Base-by-base conservation (phyloP, 1,140 invertebrate genomes). In the Drosophila sp. region DNA sequence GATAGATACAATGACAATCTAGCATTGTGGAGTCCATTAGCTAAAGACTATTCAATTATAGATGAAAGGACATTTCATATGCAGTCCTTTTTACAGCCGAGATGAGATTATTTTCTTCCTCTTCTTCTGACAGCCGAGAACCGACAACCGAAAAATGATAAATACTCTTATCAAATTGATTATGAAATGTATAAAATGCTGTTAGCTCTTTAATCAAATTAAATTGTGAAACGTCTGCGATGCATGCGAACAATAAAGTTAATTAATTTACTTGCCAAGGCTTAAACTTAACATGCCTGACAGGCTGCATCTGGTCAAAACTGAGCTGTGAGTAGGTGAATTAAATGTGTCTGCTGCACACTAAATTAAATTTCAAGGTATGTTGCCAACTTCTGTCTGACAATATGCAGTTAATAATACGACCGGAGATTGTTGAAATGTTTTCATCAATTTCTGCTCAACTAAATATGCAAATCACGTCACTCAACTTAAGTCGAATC, bases 381-480 rank as follows among this genome's bases (percentile, higher is more conserved):
- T 32, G 58, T 75, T 66, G 70, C 56, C 27, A 46, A 25, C 2
- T 45, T 4, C 8, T 9, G 53, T 56, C 34, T 53, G 65, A 66
- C 66, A 84, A 72, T 74, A 48, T 65, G 50, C 62, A 81, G 71
- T 87, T 82, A 72, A 78, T 87, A 82, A 78, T 38, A 59, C 45
- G 25, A 40, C 48, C 34, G 34, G 40, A 38, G 40, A 18, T 51
- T 58, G 70, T 53, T 45, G 13, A 53, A 51, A 57, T 65, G 38
- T 13, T 29, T 57, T 25, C 65, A 57, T 48, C 57, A 66, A 76
- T 80, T 64, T 75, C 34, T 73, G 40, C 58, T 46, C 18, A 48
- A 38, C 50, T 67, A 70, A 72, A 80, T 87, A 89, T 86, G 82
- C 82, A 89, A 86, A 86, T 86, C 83, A 86, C 81, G 59, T 29